A percentile compares a stretch with the other conserved stretches of the same genome.
These are phyloP conservation scores for Coenonympha arcania DNA, from an alignment of 2,888 invertebrate genomes.

Conservation along the genomic window DNA sequence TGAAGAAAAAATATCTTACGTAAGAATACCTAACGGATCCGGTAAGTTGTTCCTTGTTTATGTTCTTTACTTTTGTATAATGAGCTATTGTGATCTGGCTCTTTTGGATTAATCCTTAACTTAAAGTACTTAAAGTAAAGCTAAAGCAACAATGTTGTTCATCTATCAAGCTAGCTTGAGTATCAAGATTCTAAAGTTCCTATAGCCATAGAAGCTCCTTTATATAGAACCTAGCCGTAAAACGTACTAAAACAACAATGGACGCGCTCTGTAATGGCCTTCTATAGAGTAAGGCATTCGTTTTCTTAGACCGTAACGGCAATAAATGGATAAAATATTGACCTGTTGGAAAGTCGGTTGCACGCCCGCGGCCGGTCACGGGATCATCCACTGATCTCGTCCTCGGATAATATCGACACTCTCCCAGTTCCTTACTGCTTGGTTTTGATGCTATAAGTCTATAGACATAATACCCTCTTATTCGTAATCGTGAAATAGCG, in stretches of 20 bases:
- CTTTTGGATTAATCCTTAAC: neutral
- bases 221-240: too few species aligned
- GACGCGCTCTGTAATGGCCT: conserved; percentile 1
- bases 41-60: conserved; percentile 19
- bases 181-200: too few species aligned
- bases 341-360: conserved; percentile 51
- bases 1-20: conserved; percentile 17
- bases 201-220: too few species aligned
- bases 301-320: conserved; percentile 12
- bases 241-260: too few species aligned
- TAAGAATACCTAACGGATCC: conserved; percentile 22
- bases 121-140: neutral
- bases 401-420: conserved; percentile 11
- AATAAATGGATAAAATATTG: conserved; percentile 47
- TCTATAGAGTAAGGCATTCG: neutral
- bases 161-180: too few species aligned
- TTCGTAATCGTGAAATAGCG: too few species aligned
- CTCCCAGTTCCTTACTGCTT: neutral
- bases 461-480: too few species aligned
- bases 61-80: neutral
- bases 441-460: neutral
- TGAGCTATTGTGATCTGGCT: neutral
- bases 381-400: conserved; percentile 30
- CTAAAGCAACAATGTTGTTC: too few species aligned
- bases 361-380: conserved; percentile 43